Percentiles rank a stretch among this genome's conserved stretches.
Conservation (phyloP, 2,113 vertebrate species). For the Corythornis madagascariensis region DNA sequence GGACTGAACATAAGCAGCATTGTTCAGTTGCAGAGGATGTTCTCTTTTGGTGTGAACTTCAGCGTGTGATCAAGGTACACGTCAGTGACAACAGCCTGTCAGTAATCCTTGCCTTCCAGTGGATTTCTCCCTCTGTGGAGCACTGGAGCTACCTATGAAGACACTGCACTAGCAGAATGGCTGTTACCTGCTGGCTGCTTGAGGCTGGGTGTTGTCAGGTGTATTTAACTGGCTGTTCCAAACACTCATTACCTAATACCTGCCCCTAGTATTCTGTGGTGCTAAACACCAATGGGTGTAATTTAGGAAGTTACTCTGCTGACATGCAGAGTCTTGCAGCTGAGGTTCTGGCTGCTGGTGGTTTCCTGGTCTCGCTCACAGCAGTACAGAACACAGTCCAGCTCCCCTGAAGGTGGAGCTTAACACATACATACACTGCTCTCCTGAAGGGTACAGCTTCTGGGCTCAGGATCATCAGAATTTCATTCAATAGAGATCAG, state of each 20-base stretch:
- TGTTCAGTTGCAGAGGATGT: not conserved
- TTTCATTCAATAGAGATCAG: not conserved
- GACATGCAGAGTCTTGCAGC: not conserved
- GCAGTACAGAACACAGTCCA: not conserved
- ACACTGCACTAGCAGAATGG: not conserved
- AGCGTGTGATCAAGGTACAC: not conserved
- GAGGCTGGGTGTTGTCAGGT: not conserved
- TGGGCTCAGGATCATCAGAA: not conserved
- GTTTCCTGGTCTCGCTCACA: not conserved
- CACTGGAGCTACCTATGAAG: not conserved
- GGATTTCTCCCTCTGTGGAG: not conserved
- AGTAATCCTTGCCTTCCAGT: not conserved
- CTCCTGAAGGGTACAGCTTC: not conserved
- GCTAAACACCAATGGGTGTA: not conserved
- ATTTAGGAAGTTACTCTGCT: not conserved
- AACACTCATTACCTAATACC: not conserved
- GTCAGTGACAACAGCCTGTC: accelerated
- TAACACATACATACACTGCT: not conserved
- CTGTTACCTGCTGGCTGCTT: not conserved
- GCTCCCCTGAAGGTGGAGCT: not conserved
- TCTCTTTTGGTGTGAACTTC: not conserved
- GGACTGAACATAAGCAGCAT: not conserved
- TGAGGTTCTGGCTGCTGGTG: not conserved
- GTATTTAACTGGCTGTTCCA: not conserved
- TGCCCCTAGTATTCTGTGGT: not conserved